A percentile compares a stretch with the other conserved stretches of the same genome.
phyloP scores from a whole-genome alignment of 2,797 vertebrate species.

The Peromyscus eremicus region DNA sequence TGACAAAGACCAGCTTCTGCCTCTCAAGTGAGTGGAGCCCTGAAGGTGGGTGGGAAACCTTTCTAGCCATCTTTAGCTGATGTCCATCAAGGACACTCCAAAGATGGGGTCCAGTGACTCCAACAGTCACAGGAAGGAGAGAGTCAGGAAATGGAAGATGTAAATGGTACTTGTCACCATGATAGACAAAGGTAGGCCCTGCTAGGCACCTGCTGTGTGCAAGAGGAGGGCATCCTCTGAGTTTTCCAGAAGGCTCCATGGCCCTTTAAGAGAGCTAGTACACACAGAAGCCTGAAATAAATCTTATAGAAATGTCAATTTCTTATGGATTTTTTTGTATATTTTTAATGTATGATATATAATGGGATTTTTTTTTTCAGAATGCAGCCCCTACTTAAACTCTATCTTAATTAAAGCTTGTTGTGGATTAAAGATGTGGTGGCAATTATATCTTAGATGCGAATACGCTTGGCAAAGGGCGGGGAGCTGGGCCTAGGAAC shows the following conservation, averaged over 20 bases:
- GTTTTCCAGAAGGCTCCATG: neutral
- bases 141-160: neutral
- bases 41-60: neutral
- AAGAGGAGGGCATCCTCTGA: neutral
- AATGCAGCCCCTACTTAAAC: slow-evolving; percentile 69
- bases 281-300: slow-evolving; percentile 76
- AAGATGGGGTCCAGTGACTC: neutral
- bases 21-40: neutral
- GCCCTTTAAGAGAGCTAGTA: slow-evolving; percentile 72
- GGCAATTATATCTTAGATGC: slow-evolving; percentile 72
- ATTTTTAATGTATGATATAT: slow-evolving; percentile 64
- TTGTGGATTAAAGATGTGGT: slow-evolving; percentile 58
- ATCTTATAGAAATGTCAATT: slow-evolving; percentile 70
- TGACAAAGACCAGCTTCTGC: neutral
- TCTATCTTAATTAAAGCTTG: slow-evolving; percentile 77
- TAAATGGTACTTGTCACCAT: neutral
- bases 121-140: neutral
- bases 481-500: slow-evolving; percentile 53
- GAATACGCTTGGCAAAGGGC: slow-evolving; percentile 60
- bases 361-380: slow-evolving; percentile 44
- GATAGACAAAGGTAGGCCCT: neutral
- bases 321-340: slow-evolving; percentile 49
- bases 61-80: neutral
- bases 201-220: slow-evolving; percentile 9
- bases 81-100: slow-evolving; percentile 5